A percentile compares a stretch with the other conserved stretches of the same genome.
Conservation (phyloP, 1,140 invertebrate genomes). For the Bombus breviceps region DNA sequence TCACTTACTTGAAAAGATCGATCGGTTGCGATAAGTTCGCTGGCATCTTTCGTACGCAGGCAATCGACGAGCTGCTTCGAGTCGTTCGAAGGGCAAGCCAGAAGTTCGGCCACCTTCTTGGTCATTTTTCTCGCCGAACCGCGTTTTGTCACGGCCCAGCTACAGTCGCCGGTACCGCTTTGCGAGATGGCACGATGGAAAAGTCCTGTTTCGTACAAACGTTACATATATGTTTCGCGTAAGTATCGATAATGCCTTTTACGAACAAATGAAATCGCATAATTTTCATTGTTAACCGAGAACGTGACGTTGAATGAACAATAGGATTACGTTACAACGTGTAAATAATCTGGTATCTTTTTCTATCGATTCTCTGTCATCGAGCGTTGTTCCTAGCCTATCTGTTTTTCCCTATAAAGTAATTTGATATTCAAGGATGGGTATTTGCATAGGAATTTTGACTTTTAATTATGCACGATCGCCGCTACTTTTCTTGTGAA, state of each 20-base stretch:
- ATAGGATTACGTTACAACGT: too few species aligned
- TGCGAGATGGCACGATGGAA: conserved; percentile 90
- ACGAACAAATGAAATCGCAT: too few species aligned
- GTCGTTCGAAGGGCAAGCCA: conserved; percentile 84
- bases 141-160: conserved; percentile 88
- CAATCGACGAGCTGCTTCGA: conserved; percentile 84
- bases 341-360: not conserved
- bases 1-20: conserved; percentile 84
- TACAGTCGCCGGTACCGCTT: conserved; percentile 90
- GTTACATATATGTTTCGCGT: too few species aligned
- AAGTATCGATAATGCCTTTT: too few species aligned
- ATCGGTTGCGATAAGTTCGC: conserved; percentile 85
- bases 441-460: not conserved
- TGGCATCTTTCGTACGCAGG: conserved; percentile 83
- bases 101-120: conserved; percentile 84
- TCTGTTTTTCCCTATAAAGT: not conserved
- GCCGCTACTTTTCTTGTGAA: not conserved
- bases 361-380: not conserved
- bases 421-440: not conserved
- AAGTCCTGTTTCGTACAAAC: conserved; percentile 81
- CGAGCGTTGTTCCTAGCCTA: too few species aligned
- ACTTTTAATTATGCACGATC: not conserved
- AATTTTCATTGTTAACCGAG: too few species aligned
- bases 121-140: conserved; percentile 86
- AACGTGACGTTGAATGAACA: too few species aligned